Conservation (phyloP, 2,797 vertebrate species). For the Hypotaenidia philippensis region DNA sequence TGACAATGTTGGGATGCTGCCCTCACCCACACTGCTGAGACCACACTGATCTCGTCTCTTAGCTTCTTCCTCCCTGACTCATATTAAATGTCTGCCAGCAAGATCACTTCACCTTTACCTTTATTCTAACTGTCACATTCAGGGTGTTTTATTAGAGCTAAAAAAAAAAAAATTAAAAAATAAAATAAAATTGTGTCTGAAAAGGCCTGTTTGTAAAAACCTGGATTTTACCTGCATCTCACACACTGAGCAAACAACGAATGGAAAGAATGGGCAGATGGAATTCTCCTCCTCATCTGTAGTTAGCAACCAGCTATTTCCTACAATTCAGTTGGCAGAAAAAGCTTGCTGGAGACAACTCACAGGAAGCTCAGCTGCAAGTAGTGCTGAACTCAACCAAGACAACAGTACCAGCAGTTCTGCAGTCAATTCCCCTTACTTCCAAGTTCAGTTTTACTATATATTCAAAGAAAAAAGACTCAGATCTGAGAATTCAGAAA, state of each 20-base stretch:
- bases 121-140: neutral
- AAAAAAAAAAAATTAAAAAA: neutral
- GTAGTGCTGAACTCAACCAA: neutral
- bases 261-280: neutral
- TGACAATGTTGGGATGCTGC: neutral
- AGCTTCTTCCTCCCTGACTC: neutral
- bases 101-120: neutral
- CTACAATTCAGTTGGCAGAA: neutral
- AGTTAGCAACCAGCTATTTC: neutral
- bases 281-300: neutral
- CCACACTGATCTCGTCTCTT: neutral
- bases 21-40: neutral
- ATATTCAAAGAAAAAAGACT: neutral
- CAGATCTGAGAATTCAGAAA: neutral
- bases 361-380: neutral
- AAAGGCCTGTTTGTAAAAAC: neutral
- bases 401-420: neutral
- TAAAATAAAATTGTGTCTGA: neutral
- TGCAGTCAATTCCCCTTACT: neutral
- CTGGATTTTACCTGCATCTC: neutral
- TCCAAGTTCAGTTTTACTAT: neutral
- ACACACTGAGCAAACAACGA: neutral
- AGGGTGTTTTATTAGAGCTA: neutral
- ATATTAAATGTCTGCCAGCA: neutral
- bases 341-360: neutral